Conservation (phyloP, 1,140 invertebrate genomes). For the Drosophila mojavensis region DNA sequence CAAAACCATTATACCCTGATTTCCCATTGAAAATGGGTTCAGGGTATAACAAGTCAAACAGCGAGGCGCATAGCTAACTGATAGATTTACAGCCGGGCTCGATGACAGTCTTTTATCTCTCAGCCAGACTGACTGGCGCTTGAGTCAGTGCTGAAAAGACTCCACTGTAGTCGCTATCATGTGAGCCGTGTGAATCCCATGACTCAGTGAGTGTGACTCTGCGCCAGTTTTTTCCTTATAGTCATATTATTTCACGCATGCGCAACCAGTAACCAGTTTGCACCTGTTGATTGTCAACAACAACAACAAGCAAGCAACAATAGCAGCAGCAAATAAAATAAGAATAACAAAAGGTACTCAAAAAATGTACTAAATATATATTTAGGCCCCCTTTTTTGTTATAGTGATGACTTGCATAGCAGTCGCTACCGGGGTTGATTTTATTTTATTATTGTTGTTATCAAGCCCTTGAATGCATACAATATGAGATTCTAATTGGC, state of each 20-base stretch:
- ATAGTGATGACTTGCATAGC: conserved; percentile 26
- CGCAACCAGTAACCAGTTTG: conserved; percentile 29
- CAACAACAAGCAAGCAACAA: neutral
- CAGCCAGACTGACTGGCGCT: conserved; percentile 28
- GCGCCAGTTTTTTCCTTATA: conserved; percentile 6
- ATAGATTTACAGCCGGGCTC: conserved; percentile 42
- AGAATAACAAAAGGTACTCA: conserved; percentile 9
- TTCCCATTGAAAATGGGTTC: no score
- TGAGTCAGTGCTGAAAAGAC: conserved; percentile 9
- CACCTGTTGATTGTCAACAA: conserved; percentile 21
- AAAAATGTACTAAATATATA: neutral
- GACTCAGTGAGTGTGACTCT: conserved; percentile 15
- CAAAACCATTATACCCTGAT: no score
- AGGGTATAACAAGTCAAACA: no score
- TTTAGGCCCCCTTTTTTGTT: conserved; percentile 1
- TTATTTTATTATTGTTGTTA: conserved; percentile 2
- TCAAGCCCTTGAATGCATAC: neutral
- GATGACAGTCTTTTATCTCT: neutral
- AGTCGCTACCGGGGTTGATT: conserved; percentile 2
- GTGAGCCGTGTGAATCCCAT: conserved; percentile 16
- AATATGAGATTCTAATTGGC: neutral
- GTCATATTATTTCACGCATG: conserved; percentile 19
- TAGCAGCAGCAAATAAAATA: neutral
- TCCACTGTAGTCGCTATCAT: conserved; percentile 9
- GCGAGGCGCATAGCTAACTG: conserved; percentile 25